A percentile compares a stretch with the other conserved stretches of the same genome.
Conservation (phyloP, 2,888 invertebrate genomes). For the Iselma pallidipennis region DNA sequence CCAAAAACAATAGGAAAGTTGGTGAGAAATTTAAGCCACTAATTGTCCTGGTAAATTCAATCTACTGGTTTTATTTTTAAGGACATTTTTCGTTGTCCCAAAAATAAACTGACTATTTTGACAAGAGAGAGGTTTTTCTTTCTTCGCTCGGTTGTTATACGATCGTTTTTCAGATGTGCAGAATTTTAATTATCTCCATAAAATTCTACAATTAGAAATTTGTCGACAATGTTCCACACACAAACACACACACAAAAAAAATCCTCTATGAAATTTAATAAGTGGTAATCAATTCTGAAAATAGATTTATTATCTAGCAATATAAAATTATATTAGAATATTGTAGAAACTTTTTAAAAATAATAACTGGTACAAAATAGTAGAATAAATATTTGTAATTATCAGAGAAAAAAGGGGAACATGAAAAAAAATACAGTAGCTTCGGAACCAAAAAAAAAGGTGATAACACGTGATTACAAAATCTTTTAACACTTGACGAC, state of each 20-base stretch:
- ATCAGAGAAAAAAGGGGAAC: neutral
- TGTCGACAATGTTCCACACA: too few species aligned
- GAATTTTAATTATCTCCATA: too few species aligned
- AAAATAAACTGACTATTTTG: neutral
- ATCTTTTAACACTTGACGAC: constrained; percentile 40
- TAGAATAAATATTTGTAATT: neutral
- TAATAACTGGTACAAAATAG: too few species aligned
- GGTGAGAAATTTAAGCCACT: neutral
- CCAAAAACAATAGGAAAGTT: neutral
- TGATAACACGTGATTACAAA: constrained; percentile 38
- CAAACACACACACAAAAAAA: too few species aligned
- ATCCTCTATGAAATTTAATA: too few species aligned
- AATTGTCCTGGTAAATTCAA: neutral
- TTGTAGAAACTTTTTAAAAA: too few species aligned
- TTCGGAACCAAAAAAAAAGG: constrained; percentile 24
- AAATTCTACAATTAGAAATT: too few species aligned
- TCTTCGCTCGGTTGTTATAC: too few species aligned
- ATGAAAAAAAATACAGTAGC: too few species aligned
- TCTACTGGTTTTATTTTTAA: neutral
- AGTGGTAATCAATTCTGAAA: neutral
- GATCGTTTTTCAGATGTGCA: too few species aligned
- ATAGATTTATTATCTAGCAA: neutral
- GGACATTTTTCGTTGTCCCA: neutral
- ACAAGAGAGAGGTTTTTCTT: too few species aligned
- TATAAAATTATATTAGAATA: too few species aligned